These are phyloP conservation scores for Diarsia dahlii DNA, from an alignment of 2,888 invertebrate species.

Conservation along the genomic window DNA sequence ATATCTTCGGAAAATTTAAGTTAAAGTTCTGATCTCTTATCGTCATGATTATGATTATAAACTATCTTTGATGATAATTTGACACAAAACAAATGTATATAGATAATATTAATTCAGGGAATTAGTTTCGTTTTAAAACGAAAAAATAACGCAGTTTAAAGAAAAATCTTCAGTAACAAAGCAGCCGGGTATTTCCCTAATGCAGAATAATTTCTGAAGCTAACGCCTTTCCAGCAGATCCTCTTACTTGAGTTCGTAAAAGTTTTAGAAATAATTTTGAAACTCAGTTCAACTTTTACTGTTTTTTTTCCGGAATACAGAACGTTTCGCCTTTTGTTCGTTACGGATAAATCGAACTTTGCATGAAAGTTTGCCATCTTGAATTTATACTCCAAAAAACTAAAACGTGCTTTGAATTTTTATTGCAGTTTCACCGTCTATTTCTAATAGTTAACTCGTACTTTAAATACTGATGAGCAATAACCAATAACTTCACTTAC, in stretches of 20 bases:
- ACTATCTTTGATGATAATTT: slow-evolving; percentile 57
- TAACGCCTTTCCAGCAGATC: neutral
- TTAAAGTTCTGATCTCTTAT: slow-evolving; percentile 54
- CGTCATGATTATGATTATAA: slow-evolving; percentile 44
- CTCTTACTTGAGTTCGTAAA: neutral
- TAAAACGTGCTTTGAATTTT: neutral
- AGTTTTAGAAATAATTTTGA: neutral
- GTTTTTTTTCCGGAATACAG: neutral
- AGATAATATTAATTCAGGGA: slow-evolving; percentile 61
- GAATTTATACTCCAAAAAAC: neutral
- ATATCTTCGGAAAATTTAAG: slow-evolving; percentile 16
- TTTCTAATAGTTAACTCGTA: slow-evolving; percentile 20
- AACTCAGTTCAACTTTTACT: no score
- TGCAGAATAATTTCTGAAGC: neutral
- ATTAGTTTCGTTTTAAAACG: slow-evolving; percentile 52
- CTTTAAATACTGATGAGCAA: slow-evolving; percentile 49
- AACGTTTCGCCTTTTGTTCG: neutral
- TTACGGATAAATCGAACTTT: neutral
- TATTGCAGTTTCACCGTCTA: slow-evolving; percentile 22
- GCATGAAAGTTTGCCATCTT: neutral
- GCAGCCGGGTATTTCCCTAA: neutral
- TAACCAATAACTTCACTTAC: slow-evolving; percentile 73
- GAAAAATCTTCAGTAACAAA: no score
- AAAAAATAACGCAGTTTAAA: no score
- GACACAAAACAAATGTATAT: slow-evolving; percentile 61